Percentiles rank a stretch among this genome's conserved stretches.
Evolutionary conservation across 2,797 vertebrate genomes (phyloP).

Genomic region (Gallinago stenura): DNA sequence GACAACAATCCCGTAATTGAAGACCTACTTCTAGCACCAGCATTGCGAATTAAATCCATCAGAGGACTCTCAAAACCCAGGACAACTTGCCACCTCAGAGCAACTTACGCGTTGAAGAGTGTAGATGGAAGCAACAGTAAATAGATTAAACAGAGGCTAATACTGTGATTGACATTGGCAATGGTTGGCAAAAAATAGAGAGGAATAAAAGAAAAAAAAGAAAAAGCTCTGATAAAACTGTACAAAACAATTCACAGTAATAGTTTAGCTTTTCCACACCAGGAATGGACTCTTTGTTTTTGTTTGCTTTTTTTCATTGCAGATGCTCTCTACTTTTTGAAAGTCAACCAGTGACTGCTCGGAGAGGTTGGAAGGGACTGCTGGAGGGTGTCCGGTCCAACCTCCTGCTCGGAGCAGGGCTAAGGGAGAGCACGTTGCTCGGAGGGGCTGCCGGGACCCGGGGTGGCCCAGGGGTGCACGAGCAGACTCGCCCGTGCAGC

Average conservation of each 20-base stretch:
- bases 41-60: conserved; percentile 86
- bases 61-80: conserved; percentile 87
- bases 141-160: conserved; percentile 92
- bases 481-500: conserved; percentile 56
- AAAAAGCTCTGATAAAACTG: conserved; percentile 83
- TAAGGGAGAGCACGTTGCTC: conserved; percentile 44
- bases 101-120: conserved; percentile 82
- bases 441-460: conserved; percentile 37
- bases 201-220: conserved; percentile 64
- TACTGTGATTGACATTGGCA: conserved; percentile 98
- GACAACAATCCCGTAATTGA: conserved; percentile 86
- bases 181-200: conserved; percentile 82
- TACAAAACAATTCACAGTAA: conserved; percentile 95
- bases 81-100: conserved; percentile 88
- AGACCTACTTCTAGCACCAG: conserved; percentile 90
- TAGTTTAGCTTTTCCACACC: conserved; percentile 85
- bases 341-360: conserved; percentile 79
- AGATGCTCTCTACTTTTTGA: conserved; percentile 81
- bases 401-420: neutral
- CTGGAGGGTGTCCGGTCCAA: neutral
- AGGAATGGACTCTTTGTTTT: conserved; percentile 80
- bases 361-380: conserved; percentile 35
- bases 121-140: conserved; percentile 84
- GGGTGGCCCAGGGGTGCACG: conserved; percentile 9
- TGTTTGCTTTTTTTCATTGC: conserved; percentile 60